phyloP scores from a whole-genome alignment of 2,797 vertebrate genomes.

The Masticophis lateralis region DNA sequence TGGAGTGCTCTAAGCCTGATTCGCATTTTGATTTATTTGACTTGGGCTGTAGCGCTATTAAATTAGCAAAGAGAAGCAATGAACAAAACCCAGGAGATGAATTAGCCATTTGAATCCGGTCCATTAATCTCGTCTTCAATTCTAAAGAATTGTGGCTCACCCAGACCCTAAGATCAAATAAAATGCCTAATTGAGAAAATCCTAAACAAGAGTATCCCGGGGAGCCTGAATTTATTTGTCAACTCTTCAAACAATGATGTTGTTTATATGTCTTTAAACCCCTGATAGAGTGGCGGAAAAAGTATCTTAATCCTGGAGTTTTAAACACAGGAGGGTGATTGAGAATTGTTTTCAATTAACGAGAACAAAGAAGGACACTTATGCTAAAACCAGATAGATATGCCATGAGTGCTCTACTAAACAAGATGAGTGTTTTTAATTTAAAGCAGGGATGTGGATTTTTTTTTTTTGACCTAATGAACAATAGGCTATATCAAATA shows the following conservation, averaged over 20 bases:
- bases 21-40: constrained; percentile 79
- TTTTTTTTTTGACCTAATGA: not conserved
- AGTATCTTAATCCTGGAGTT: constrained; percentile 74
- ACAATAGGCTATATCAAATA: not conserved
- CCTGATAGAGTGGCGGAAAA: constrained; percentile 67
- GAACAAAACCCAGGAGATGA: constrained; percentile 76
- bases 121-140: constrained; percentile 78
- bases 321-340: constrained; percentile 76
- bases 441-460: constrained; percentile 51
- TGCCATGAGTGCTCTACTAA: constrained; percentile 64
- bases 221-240: constrained; percentile 79
- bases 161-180: constrained; percentile 79
- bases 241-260: constrained; percentile 77
- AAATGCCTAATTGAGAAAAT: constrained; percentile 81
- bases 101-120: constrained; percentile 77
- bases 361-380: constrained; percentile 71
- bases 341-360: constrained; percentile 79
- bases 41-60: constrained; percentile 73
- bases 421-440: constrained; percentile 70
- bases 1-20: constrained; percentile 64
- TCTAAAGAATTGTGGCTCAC: constrained; percentile 75
- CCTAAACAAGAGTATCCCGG: constrained; percentile 76
- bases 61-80: constrained; percentile 75
- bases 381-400: constrained; percentile 72
- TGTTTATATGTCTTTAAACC: constrained; percentile 79